A percentile compares a stretch with the other conserved stretches of the same genome.
These are phyloP conservation scores for Pentalonia nigronervosa DNA, from an alignment of 1,140 invertebrate genomes.

Conservation along the genomic window DNA sequence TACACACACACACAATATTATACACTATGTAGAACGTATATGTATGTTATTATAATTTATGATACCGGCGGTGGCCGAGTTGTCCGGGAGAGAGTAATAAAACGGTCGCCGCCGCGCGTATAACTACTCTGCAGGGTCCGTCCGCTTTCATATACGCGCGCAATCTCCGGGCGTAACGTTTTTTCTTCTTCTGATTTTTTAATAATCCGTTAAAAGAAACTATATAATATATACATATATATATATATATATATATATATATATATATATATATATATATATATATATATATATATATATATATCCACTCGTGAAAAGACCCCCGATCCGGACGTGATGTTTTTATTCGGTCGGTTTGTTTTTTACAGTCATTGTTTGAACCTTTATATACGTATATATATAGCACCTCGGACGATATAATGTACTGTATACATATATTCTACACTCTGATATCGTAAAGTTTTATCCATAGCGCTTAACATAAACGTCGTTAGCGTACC, in stretches of 20 bases:
- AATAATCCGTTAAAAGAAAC: constrained; percentile 8
- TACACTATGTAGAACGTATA: not conserved
- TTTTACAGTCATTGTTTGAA: constrained; percentile 18
- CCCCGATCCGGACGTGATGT: not conserved
- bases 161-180: not conserved
- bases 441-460: not conserved
- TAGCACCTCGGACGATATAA: not conserved
- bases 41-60: constrained; percentile 6
- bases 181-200: not conserved
- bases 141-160: not conserved
- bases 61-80: not conserved
- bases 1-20: not conserved
- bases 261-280: not conserved
- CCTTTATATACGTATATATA: not conserved
- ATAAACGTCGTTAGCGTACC: not conserved
- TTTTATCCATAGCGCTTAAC: not conserved
- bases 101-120: not conserved
- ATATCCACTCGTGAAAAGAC: not conserved
- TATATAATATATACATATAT: not conserved
- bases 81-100: not conserved
- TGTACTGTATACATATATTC: not conserved
- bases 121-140: not conserved
- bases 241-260: not conserved
- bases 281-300: too few species aligned
- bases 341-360: constrained; percentile 18